phyloP scores from a whole-genome alignment of 1,140 invertebrate genomes.

The Hyposmocoma kahamanoa region DNA sequence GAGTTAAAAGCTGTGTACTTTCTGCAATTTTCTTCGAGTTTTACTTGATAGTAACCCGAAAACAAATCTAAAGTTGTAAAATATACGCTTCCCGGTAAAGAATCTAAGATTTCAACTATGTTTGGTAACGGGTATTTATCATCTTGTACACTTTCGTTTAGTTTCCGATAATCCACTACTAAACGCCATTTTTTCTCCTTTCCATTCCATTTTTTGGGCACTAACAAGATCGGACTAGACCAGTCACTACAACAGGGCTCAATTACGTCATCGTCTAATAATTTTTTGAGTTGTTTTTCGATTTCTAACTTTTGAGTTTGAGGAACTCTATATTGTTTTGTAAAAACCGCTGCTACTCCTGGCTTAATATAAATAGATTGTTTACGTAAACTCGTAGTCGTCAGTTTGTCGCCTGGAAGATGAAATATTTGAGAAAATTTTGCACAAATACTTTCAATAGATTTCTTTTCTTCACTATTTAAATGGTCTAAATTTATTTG shows the following conservation, averaged over 20 bases:
- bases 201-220: background rate
- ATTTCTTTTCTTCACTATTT: background rate
- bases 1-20: conserved; percentile 4
- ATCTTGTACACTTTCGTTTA: background rate
- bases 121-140: background rate
- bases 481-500: background rate
- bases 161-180: background rate
- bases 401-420: background rate
- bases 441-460: background rate
- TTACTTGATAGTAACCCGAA: background rate
- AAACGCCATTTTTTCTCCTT: background rate
- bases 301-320: background rate
- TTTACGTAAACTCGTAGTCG: background rate
- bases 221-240: background rate
- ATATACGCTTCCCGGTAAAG: background rate
- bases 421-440: conserved; percentile 1
- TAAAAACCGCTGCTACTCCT: background rate
- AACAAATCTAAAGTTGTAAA: background rate
- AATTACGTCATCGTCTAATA: background rate
- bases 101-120: background rate
- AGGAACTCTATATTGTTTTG: background rate
- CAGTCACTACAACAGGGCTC: background rate
- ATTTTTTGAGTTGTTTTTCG: background rate
- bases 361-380: background rate
- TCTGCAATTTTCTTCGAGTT: background rate